Conservation (phyloP, 2,888 invertebrate species). For the Plagodis pulveraria region DNA sequence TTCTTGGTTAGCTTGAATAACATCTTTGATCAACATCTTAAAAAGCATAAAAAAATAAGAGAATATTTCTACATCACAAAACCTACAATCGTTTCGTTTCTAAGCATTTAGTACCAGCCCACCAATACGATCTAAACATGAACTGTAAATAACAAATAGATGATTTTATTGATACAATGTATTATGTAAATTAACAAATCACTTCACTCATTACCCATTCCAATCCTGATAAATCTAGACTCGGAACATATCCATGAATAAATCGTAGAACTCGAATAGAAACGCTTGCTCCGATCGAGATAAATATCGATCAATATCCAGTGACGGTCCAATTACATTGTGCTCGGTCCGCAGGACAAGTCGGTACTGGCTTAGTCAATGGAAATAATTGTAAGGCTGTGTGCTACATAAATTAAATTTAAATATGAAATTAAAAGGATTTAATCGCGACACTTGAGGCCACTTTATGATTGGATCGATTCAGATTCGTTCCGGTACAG, state of each 20-base stretch:
- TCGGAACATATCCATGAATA: constrained; percentile 44
- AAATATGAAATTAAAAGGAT: too few relatives aligned
- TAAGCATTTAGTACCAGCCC: too few relatives aligned
- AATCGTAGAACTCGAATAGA: constrained; percentile 54
- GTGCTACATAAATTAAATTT: neutral
- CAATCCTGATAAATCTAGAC: constrained; percentile 30
- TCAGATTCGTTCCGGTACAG: too few relatives aligned
- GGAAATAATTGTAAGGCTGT: constrained; percentile 19
- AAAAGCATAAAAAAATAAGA: too few relatives aligned
- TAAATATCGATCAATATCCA: constrained; percentile 76
- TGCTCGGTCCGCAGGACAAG: constrained; percentile 53
- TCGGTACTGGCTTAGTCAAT: constrained; percentile 37
- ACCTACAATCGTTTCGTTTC: too few relatives aligned
- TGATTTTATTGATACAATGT: neutral
- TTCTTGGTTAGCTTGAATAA: too few relatives aligned
- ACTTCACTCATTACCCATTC: constrained; percentile 24
- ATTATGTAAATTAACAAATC: constrained; percentile 6
- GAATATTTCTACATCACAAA: too few relatives aligned
- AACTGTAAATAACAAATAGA: too few relatives aligned
- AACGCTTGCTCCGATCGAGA: constrained; percentile 62
- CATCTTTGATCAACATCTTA: too few relatives aligned
- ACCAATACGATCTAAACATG: too few relatives aligned
- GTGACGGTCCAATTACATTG: constrained; percentile 78
- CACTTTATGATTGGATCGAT: too few relatives aligned
- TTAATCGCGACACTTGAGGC: too few relatives aligned